These are phyloP conservation scores for Neoniphon sammara DNA, from an alignment of 2,797 vertebrate species.

Conservation along the genomic window DNA sequence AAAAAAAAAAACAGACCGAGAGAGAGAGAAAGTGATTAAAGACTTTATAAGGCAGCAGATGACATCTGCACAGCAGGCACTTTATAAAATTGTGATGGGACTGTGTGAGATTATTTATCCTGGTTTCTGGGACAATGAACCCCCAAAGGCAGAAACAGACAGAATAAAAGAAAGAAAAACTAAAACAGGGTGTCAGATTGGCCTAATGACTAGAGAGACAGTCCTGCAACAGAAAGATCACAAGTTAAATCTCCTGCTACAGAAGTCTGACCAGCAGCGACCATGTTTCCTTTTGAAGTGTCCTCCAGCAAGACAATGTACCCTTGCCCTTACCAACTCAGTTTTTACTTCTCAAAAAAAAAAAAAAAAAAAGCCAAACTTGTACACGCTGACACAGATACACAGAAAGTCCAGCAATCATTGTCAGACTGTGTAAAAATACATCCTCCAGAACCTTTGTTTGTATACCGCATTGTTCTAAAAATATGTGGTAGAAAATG, in stretches of 20 bases:
- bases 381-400: background rate
- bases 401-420: background rate
- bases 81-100: background rate
- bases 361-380: background rate
- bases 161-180: conserved; percentile 13
- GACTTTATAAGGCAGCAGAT: conserved; percentile 13
- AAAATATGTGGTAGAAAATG: background rate
- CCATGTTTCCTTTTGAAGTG: conserved; percentile 5
- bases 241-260: conserved; percentile 6
- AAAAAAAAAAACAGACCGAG: no score
- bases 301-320: conserved; percentile 2
- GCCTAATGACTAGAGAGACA: conserved; percentile 12
- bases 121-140: conserved; percentile 27
- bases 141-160: background rate
- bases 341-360: conserved; percentile 16
- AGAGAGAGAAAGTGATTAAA: background rate
- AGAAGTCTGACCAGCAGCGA: background rate
- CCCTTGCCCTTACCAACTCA: no score
- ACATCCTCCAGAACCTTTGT: conserved; percentile 27
- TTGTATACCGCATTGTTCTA: conserved; percentile 1
- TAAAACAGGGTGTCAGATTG: conserved; percentile 2
- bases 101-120: conserved; percentile 8
- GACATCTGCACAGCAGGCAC: conserved; percentile 22
- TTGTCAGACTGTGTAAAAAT: conserved; percentile 33
- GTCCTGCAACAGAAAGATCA: conserved; percentile 7